Evolutionary conservation across 2,888 invertebrate genomes (phyloP).

Genomic region (Herminia tarsipennalis): DNA sequence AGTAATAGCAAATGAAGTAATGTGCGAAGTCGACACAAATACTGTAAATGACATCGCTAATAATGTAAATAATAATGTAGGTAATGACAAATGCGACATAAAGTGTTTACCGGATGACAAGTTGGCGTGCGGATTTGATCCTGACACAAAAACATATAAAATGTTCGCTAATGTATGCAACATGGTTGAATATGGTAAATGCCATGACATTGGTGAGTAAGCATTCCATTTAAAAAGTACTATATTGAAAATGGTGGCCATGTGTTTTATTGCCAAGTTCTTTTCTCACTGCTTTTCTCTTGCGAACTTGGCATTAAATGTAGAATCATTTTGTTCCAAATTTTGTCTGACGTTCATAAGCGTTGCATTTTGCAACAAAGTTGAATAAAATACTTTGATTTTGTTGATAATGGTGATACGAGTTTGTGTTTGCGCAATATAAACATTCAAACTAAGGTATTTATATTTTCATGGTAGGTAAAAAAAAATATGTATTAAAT

Average conservation of each 20-base stretch:
- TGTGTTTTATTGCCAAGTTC: too few relatives aligned
- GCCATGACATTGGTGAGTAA: constrained; percentile 56
- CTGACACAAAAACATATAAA: constrained; percentile 47
- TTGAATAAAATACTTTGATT: too few relatives aligned
- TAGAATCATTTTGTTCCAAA: too few relatives aligned
- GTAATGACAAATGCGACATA: constrained; percentile 46
- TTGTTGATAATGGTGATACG: too few relatives aligned
- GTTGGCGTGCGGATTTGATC: constrained; percentile 58
- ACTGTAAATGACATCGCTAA: background rate
- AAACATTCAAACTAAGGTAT: too few relatives aligned
- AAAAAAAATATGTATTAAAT: too few relatives aligned
- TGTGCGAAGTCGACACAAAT: background rate
- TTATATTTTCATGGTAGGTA: too few relatives aligned
- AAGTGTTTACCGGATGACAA: constrained; percentile 45
- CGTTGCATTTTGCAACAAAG: too few relatives aligned
- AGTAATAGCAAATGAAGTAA: constrained; percentile 30
- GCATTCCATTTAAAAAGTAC: background rate
- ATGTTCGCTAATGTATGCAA: constrained; percentile 66
- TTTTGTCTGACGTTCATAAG: too few relatives aligned
- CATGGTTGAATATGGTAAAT: constrained; percentile 50
- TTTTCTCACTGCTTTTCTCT: too few relatives aligned
- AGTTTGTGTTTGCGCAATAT: too few relatives aligned
- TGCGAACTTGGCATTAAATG: too few relatives aligned
- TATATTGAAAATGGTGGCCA: background rate
- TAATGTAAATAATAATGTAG: background rate